Conservation (phyloP, 2,113 vertebrate species). For the Acanthisitta chloris region DNA sequence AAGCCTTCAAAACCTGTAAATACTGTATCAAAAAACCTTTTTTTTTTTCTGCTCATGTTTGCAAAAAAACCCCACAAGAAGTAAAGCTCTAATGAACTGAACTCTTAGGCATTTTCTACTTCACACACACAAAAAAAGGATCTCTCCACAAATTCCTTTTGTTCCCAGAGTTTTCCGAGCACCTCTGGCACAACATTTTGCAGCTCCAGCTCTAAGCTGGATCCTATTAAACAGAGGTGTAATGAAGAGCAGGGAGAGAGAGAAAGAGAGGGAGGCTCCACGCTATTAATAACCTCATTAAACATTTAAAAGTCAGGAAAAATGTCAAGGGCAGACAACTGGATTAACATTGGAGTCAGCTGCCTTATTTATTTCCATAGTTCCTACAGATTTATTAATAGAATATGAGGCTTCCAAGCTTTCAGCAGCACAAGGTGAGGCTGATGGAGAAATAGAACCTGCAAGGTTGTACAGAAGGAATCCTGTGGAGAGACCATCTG, state of each 20-base stretch:
- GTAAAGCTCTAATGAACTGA: background rate
- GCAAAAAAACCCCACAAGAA: background rate
- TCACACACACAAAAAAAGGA: background rate
- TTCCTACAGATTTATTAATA: constrained; percentile 60
- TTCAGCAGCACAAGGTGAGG: background rate
- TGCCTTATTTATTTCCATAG: constrained; percentile 36
- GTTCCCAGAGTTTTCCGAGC: background rate
- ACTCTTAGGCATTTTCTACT: background rate
- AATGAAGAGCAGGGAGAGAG: background rate
- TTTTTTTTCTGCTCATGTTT: background rate
- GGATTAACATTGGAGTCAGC: background rate
- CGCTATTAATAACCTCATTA: constrained; percentile 61
- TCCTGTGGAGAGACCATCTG: background rate
- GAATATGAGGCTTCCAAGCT: constrained; percentile 13
- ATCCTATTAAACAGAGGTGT: constrained; percentile 19
- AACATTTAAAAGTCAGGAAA: constrained; percentile 56
- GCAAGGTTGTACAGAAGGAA: background rate
- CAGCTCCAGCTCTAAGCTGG: background rate
- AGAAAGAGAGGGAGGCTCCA: constrained; percentile 1
- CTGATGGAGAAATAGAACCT: background rate
- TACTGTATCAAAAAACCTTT: background rate
- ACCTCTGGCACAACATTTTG: background rate
- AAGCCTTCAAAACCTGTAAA: background rate
- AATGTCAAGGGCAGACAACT: constrained; percentile 52
- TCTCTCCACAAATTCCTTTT: background rate